phyloP scores from a whole-genome alignment of 1,140 invertebrate genomes.

The Penaeus japonicus region DNA sequence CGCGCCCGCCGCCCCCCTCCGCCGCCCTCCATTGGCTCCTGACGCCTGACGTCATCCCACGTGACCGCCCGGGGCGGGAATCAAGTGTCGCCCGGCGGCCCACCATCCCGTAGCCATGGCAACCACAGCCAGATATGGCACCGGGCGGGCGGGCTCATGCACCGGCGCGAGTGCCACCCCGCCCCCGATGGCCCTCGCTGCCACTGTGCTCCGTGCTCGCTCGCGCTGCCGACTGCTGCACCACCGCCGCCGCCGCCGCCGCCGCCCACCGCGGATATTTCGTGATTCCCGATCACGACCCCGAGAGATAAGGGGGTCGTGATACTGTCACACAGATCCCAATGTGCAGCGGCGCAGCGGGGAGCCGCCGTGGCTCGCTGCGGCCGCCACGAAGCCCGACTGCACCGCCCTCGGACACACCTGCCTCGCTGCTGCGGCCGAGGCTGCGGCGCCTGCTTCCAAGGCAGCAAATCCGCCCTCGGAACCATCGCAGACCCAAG shows the following conservation, averaged over 20 bases:
- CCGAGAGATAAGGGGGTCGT: too few relatives aligned
- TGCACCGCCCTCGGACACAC: too few relatives aligned
- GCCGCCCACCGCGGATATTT: not conserved
- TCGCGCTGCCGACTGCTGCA: not conserved
- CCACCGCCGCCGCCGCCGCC: not conserved
- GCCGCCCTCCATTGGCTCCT: slow-evolving; percentile 49
- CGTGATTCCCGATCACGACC: too few relatives aligned
- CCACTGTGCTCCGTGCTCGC: not conserved
- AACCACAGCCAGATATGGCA: slow-evolving; percentile 50
- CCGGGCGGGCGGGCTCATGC: slow-evolving; percentile 30
- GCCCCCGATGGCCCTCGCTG: slow-evolving; percentile 23
- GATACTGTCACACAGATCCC: too few relatives aligned
- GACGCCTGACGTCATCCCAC: slow-evolving; percentile 53
- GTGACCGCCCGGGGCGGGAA: slow-evolving; percentile 52
- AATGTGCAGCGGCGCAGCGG: too few relatives aligned
- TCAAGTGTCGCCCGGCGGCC: slow-evolving; percentile 47
- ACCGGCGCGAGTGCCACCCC: slow-evolving; percentile 39
- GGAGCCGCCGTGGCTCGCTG: too few relatives aligned
- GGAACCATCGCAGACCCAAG: too few relatives aligned
- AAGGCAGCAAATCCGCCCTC: too few relatives aligned
- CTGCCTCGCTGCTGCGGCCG: too few relatives aligned
- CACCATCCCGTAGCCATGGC: slow-evolving; percentile 49
- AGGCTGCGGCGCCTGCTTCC: too few relatives aligned
- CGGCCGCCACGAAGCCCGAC: too few relatives aligned
- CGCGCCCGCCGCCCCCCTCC: slow-evolving; percentile 22